A percentile compares a stretch with the other conserved stretches of the same genome.
Conservation (phyloP, 1,140 invertebrate species). For the Trachelipus rathkii region DNA sequence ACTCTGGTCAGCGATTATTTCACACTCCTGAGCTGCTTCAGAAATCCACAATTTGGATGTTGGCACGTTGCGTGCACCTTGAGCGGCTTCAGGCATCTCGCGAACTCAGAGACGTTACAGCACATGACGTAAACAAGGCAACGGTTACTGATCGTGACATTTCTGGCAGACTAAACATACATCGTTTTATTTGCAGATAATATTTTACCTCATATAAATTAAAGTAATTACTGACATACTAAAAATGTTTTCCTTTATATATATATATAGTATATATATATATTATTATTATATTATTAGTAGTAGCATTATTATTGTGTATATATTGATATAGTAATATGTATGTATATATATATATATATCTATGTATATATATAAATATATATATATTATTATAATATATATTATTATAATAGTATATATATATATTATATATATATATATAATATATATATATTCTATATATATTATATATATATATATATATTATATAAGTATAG, state of each 20-base stretch:
- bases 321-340: constrained; percentile 3
- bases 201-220: no score
- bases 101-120: constrained; percentile 81
- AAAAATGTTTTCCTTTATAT: no score
- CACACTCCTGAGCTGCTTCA: constrained; percentile 90
- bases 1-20: constrained; percentile 72
- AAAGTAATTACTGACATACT: no score
- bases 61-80: constrained; percentile 81
- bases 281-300: no score
- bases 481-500: no score
- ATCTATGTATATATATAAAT: not conserved
- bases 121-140: constrained; percentile 91
- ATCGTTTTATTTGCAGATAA: no score
- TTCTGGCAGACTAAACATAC: constrained; percentile 76
- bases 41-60: constrained; percentile 94
- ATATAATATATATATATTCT: constrained; percentile 13
- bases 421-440: not conserved
- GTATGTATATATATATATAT: not conserved
- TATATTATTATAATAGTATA: no score
- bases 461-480: constrained; percentile 18
- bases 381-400: no score
- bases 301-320: no score
- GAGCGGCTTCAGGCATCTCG: constrained; percentile 88
- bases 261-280: no score
- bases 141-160: constrained; percentile 94